Base-by-base conservation (phyloP, 1,140 invertebrate species). In the Megalonaias nervosa region DNA sequence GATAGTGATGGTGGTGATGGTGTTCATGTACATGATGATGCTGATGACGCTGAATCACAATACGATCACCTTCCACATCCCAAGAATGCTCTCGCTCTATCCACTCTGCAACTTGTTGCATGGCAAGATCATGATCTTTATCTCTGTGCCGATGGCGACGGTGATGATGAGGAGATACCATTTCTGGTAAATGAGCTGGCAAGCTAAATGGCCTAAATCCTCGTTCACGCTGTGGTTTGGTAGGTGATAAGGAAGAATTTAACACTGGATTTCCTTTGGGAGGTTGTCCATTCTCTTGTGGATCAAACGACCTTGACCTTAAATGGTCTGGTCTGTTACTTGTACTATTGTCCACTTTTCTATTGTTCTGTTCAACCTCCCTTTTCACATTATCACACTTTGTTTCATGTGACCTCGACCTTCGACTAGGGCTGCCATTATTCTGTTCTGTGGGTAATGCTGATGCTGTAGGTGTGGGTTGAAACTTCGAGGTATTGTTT, bases 1-100 rank as follows among this genome's bases (percentile, higher is more conserved):
- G 94, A 90, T 95, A 95, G 85, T 96, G 95, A 76, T 90, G 88
- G 90, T 96, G 95, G 88, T 96, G 95, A 82, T 95, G 94, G 82
- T 96, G 95, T 87, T 95, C 94, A 85, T 96, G 95, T 74, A 95
- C 93, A 87, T 96, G 95, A 85, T 93, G 93, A 79, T 93, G 92
- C 81, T 93, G 92, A 76, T 93, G 92, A 71, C 90, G 85, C 76
- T 92, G 92, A 19, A 92, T 86, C 12, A 86, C 80, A 61, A 86
- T 80, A 74, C 81, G 74, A 58, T 82, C 85, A 60, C 81, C 85
- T 59, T 84, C 81, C 72, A 84, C 67, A 66, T 86, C 89, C 82
- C 80, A 84, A 31, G 85, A 71, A 74, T 91, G 88, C 75, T 91
- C 89, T 19, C 87, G 83, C 68, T 90, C 89, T 71, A 91, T 89